Evolutionary conservation across 2,113 vertebrate species (phyloP).

Genomic region (Hassar affinis): DNA sequence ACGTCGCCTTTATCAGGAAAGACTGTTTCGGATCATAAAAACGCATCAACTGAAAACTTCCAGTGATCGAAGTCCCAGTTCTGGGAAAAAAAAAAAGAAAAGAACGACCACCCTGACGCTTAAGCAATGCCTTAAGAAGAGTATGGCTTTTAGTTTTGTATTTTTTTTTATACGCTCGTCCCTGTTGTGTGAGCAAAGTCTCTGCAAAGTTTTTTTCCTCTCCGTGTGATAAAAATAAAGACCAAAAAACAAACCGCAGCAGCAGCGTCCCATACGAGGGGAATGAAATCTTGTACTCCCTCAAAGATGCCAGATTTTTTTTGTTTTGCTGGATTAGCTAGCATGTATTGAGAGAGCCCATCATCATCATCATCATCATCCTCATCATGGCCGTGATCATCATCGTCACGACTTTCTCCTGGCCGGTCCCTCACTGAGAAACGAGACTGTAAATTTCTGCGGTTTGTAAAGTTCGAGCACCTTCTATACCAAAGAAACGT

Average conservation of each 20-base stretch:
- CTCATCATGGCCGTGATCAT: neutral
- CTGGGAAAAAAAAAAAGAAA: conserved; percentile 44
- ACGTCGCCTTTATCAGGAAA: neutral
- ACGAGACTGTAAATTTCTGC: neutral
- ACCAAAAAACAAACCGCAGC: neutral
- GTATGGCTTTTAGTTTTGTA: conserved; percentile 68
- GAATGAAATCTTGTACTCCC: neutral
- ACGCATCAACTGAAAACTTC: neutral
- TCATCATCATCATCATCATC: neutral
- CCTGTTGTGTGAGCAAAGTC: conserved; percentile 59
- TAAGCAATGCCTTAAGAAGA: conserved; percentile 64
- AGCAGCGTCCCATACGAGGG: neutral
- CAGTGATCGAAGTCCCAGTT: conserved; percentile 28
- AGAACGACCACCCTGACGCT: conserved; percentile 48
- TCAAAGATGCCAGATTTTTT: neutral
- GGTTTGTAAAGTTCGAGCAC: neutral
- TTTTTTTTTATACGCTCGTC: conserved; percentile 57
- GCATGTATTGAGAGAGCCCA: neutral
- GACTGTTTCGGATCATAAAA: conserved; percentile 8
- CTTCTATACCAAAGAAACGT: neutral
- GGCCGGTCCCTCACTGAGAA: neutral
- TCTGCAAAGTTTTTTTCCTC: conserved; percentile 27
- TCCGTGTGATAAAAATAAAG: conserved; percentile 5
- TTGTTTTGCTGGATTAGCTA: neutral
- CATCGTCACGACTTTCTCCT: neutral